These are phyloP conservation scores for Acleris laterana DNA, from an alignment of 2,888 invertebrate genomes.

Conservation along the genomic window DNA sequence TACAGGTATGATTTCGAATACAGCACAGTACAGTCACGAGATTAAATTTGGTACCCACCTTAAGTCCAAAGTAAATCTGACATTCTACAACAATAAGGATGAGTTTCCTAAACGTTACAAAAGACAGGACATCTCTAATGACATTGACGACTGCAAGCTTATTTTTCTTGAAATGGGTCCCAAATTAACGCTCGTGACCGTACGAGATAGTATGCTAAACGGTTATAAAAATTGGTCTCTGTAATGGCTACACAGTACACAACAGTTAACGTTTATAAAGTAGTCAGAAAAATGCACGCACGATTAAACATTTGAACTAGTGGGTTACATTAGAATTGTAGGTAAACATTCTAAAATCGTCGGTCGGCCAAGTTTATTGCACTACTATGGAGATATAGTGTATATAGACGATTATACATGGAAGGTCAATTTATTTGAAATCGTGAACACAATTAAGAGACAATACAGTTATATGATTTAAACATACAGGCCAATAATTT, in stretches of 20 bases:
- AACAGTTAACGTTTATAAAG: constrained; percentile 33
- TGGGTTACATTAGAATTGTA: not conserved
- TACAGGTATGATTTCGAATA: constrained; percentile 16
- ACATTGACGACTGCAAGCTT: too few relatives aligned
- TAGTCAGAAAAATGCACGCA: constrained; percentile 22
- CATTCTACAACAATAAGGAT: too few relatives aligned
- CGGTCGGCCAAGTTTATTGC: constrained; percentile 1
- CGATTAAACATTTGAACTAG: constrained; percentile 13
- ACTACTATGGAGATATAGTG: not conserved
- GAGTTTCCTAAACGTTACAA: too few relatives aligned
- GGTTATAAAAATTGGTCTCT: constrained; percentile 53
- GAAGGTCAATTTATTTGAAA: not conserved
- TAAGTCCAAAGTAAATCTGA: too few relatives aligned
- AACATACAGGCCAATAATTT: constrained; percentile 27
- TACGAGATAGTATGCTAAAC: constrained; percentile 39
- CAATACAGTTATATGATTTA: constrained; percentile 5
- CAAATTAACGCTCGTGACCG: too few relatives aligned
- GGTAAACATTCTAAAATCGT: not conserved
- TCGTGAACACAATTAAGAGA: constrained; percentile 8
- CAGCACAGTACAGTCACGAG: too few relatives aligned
- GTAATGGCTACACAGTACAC: constrained; percentile 42
- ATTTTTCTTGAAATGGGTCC: too few relatives aligned
- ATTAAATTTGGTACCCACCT: too few relatives aligned
- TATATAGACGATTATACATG: not conserved
- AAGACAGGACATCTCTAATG: too few relatives aligned